A percentile compares a stretch with the other conserved stretches of the same genome.
phyloP scores from a whole-genome alignment of 2,113 vertebrate genomes.

The Sciurus niger region DNA sequence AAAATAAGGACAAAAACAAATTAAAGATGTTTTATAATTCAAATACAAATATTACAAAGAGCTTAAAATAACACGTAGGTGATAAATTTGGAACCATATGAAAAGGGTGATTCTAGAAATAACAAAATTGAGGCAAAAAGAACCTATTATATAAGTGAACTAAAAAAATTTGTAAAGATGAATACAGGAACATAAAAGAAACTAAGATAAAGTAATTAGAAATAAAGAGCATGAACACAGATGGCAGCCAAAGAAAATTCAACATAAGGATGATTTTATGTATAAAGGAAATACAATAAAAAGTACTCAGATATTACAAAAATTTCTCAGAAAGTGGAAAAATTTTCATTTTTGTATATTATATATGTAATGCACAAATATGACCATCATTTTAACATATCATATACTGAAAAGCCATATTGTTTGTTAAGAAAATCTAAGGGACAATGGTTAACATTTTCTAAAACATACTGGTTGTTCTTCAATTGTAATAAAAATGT shows the following conservation, averaged over 20 bases:
- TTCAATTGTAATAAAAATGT: not conserved
- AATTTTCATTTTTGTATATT: not conserved
- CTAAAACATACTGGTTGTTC: not conserved
- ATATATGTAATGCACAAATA: not conserved
- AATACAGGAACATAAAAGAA: not conserved
- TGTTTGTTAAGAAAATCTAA: not conserved
- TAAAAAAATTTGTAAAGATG: not conserved
- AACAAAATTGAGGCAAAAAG: not conserved
- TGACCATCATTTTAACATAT: not conserved
- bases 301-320: not conserved
- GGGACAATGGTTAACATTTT: not conserved
- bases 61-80: not conserved
- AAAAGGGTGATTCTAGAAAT: not conserved
- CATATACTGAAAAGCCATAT: not conserved
- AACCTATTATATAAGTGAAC: not conserved
- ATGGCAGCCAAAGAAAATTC: not conserved
- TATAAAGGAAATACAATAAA: not conserved
- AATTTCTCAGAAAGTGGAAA: not conserved
- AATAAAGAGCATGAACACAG: not conserved
- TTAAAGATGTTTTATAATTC: not conserved
- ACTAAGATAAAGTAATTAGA: not conserved
- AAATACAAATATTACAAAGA: not conserved
- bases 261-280: not conserved
- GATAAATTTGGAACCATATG: not conserved
- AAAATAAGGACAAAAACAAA: not conserved